These are phyloP conservation scores for Pluvialis apricaria DNA, from an alignment of 2,113 vertebrate species.

Conservation along the genomic window DNA sequence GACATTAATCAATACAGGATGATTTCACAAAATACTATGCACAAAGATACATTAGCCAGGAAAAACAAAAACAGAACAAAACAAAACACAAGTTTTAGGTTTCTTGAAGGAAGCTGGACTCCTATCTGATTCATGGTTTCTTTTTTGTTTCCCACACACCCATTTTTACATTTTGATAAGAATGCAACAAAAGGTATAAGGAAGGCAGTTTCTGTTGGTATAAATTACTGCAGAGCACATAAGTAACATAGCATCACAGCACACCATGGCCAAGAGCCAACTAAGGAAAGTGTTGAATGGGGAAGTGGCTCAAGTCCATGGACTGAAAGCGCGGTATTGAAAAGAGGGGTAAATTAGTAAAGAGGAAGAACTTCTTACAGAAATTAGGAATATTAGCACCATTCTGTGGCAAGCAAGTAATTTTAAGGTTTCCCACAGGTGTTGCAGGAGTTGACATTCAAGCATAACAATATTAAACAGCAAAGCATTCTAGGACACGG, in stretches of 20 bases:
- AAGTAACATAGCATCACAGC: slow-evolving; percentile 63
- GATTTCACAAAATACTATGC: neutral
- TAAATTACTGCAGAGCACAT: neutral
- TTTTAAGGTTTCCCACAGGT: neutral
- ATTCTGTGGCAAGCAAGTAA: neutral
- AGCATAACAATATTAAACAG: neutral
- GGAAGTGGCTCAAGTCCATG: slow-evolving; percentile 69
- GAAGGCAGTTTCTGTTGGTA: neutral
- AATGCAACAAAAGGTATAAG: neutral
- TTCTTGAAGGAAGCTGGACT: neutral
- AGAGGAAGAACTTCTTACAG: neutral
- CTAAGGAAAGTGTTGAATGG: slow-evolving; percentile 67
- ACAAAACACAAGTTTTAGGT: neutral
- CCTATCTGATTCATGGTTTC: neutral
- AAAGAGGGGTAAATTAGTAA: neutral
- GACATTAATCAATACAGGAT: neutral
- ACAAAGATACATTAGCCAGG: neutral
- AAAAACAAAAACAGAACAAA: neutral
- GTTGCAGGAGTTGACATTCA: neutral
- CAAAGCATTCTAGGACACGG: neutral
- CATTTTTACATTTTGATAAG: neutral
- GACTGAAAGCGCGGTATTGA: slow-evolving; percentile 68
- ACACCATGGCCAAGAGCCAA: slow-evolving; percentile 59
- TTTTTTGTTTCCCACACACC: neutral
- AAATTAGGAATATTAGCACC: neutral